A percentile compares a stretch with the other conserved stretches of the same genome.
phyloP scores from a whole-genome alignment of 1,140 invertebrate species.

The Sinella curviseta region DNA sequence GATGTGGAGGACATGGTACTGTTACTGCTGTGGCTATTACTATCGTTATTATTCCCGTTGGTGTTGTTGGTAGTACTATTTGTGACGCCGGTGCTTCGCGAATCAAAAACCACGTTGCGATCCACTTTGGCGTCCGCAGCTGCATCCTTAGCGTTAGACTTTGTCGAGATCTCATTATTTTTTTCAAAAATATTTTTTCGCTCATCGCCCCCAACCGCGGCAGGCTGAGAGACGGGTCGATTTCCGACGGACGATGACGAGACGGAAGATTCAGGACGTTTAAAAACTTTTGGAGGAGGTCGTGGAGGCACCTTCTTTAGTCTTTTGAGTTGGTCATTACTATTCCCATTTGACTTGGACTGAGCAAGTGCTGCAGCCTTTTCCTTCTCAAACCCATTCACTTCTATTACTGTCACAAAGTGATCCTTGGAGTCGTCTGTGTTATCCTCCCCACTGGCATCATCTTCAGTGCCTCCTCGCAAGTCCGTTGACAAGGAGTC shows the following conservation, averaged over 20 bases:
- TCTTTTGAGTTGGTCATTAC: constrained; percentile 45
- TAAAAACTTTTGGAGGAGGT: constrained; percentile 54
- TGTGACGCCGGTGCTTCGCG: constrained; percentile 22
- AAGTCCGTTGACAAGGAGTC: background rate
- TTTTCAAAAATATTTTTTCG: background rate
- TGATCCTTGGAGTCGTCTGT: constrained; percentile 55
- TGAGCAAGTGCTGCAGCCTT: constrained; percentile 15
- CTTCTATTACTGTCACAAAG: constrained; percentile 86
- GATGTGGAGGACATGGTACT: background rate
- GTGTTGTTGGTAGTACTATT: constrained; percentile 15
- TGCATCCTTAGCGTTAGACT: background rate
- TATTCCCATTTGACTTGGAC: constrained; percentile 18
- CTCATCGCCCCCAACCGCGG: background rate
- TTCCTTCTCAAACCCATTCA: constrained; percentile 61
- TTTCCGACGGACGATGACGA: background rate
- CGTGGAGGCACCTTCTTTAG: constrained; percentile 53
- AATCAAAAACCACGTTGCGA: constrained; percentile 44
- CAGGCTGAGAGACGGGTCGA: background rate
- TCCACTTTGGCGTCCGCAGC: constrained; percentile 28
- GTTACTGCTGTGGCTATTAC: constrained; percentile 10
- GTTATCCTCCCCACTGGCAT: constrained; percentile 42
- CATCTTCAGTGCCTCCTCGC: constrained; percentile 33
- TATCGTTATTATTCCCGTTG: constrained; percentile 31
- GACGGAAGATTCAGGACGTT: constrained; percentile 31
- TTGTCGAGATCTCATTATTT: background rate